A percentile compares a stretch with the other conserved stretches of the same genome.
Evolutionary conservation across 1,140 invertebrate genomes (phyloP).

Genomic region (Drosophila grimshawi): DNA sequence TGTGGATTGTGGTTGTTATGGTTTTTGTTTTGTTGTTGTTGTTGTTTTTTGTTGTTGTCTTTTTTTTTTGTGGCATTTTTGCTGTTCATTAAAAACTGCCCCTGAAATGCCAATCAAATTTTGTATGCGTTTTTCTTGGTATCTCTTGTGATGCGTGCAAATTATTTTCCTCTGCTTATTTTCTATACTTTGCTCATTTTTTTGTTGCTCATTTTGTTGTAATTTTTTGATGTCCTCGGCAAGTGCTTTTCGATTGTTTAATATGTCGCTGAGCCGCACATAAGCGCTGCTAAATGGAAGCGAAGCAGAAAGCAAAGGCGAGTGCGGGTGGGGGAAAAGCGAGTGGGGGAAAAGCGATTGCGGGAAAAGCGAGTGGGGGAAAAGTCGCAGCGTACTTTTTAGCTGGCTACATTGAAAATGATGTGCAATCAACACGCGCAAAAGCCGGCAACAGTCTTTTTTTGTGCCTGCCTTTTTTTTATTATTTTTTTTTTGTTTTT

Average conservation of each 20-base stretch:
- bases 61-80: constrained; percentile 37
- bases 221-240: constrained; percentile 38
- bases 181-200: constrained; percentile 8
- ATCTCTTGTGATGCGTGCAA: no score
- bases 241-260: constrained; percentile 81
- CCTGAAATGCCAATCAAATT: constrained; percentile 77
- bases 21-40: no score
- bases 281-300: constrained; percentile 68
- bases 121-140: constrained; percentile 11
- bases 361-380: not conserved
- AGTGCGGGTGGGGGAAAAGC: not conserved
- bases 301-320: constrained; percentile 36
- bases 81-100: constrained; percentile 78
- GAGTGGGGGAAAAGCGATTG: constrained; percentile 15
- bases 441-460: constrained; percentile 32
- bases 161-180: constrained; percentile 8
- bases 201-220: constrained; percentile 20
- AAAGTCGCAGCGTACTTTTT: constrained; percentile 45
- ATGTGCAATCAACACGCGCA: constrained; percentile 67
- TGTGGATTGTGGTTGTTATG: no score
- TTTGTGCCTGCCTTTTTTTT: no score
- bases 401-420: constrained; percentile 62
- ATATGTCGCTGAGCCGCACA: constrained; percentile 73
- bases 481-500: not conserved
- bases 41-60: no score